A percentile compares a stretch with the other conserved stretches of the same genome.
These are phyloP conservation scores for Nematostella vectensis DNA, from an alignment of 92 coral and sea anemone genomes.

Conservation along the genomic window DNA sequence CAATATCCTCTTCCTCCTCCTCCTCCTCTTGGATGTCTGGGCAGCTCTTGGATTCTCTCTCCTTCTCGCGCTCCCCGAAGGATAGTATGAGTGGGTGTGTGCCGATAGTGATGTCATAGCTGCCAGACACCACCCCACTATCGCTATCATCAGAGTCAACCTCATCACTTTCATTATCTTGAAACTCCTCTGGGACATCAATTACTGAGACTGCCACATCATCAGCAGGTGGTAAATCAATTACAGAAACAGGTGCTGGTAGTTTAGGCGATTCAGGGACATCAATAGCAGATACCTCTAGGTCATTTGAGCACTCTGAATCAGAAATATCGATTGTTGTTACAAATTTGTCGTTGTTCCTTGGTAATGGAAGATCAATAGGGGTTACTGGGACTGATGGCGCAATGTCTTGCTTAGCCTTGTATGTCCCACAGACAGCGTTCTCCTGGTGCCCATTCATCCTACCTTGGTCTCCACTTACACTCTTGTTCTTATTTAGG, in stretches of 20 bases:
- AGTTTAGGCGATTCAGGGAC: slow-evolving; percentile 42
- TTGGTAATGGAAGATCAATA: neutral
- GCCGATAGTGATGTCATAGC: slow-evolving; percentile 62
- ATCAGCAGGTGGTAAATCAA: slow-evolving; percentile 54
- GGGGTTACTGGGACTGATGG: neutral
- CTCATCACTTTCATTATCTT: slow-evolving; percentile 21
- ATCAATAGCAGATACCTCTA: slow-evolving; percentile 80
- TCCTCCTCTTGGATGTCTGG: slow-evolving; percentile 17
- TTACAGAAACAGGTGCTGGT: slow-evolving; percentile 61
- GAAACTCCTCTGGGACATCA: slow-evolving; percentile 48
- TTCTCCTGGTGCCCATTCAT: neutral
- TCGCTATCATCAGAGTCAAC: slow-evolving; percentile 56
- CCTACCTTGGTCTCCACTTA: neutral
- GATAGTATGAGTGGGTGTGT: slow-evolving; percentile 23
- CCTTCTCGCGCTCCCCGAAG: slow-evolving; percentile 13
- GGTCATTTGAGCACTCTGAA: slow-evolving; percentile 21
- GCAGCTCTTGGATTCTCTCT: slow-evolving; percentile 3
- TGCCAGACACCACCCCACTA: slow-evolving; percentile 46
- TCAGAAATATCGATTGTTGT: slow-evolving; percentile 16
- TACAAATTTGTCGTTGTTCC: slow-evolving; percentile 4
- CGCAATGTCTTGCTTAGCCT: neutral
- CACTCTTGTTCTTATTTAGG: neutral
- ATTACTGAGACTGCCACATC: slow-evolving; percentile 66
- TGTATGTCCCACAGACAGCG: neutral
- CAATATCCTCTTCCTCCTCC: slow-evolving; percentile 47